Percentiles rank a stretch among this genome's conserved stretches.
phyloP scores from a whole-genome alignment of 2,888 invertebrate genomes.

The Nymphalis c-album region DNA sequence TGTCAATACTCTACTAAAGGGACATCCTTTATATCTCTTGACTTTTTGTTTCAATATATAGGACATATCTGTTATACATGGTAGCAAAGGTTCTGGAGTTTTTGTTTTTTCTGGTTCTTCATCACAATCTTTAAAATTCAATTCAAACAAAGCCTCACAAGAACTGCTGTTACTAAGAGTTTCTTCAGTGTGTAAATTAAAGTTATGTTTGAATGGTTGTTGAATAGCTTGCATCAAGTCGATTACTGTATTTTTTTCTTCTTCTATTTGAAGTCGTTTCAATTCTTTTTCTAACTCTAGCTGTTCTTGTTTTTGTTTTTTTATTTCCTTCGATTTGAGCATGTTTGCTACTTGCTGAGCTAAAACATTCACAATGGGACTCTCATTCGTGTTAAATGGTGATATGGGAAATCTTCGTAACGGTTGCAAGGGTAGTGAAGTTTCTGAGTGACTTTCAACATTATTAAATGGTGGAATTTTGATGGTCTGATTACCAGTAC shows the following conservation, averaged over 20 bases:
- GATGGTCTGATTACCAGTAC: conserved; percentile 40
- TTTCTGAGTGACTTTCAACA: conserved; percentile 50
- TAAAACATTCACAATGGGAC: conserved; percentile 55
- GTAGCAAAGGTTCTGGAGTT: conserved; percentile 47
- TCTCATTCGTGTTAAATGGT: conserved; percentile 49
- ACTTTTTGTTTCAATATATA: conserved; percentile 57
- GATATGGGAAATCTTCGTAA: conserved; percentile 55
- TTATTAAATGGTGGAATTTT: conserved; percentile 43
- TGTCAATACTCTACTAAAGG: conserved; percentile 64
- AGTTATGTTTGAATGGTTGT: conserved; percentile 41
- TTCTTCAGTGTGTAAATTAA: conserved; percentile 36
- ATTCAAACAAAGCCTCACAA: conserved; percentile 55
- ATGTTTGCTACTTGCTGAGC: conserved; percentile 67
- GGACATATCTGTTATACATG: conserved; percentile 61
- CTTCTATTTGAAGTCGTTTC: conserved; percentile 47
- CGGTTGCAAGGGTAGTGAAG: conserved; percentile 46
- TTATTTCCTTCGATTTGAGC: conserved; percentile 65
- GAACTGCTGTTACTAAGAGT: conserved; percentile 55
- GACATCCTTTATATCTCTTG: conserved; percentile 54
- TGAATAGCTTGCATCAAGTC: conserved; percentile 63
- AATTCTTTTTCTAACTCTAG: conserved; percentile 52
- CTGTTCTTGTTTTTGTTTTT: conserved; percentile 54
- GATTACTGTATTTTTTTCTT: conserved; percentile 56
- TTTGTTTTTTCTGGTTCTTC: conserved; percentile 36
- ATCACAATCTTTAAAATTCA: conserved; percentile 47